Percentiles rank a stretch among this genome's conserved stretches.
phyloP scores from a whole-genome alignment of 2,888 invertebrate genomes.

The Tricholauxania praeusta region DNA sequence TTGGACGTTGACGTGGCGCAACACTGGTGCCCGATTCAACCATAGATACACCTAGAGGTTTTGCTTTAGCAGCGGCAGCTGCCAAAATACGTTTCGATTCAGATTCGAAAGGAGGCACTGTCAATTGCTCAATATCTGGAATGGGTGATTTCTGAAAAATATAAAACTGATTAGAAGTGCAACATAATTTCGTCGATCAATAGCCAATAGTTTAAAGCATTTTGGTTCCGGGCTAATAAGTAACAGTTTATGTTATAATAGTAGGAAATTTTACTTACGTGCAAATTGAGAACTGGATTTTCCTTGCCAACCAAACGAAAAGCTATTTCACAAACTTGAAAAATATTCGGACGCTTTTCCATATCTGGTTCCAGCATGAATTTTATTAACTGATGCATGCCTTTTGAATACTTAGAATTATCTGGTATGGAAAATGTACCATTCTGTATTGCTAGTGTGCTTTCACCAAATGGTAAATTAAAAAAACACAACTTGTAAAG shows the following conservation, averaged over 20 bases:
- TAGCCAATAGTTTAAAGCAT: no score
- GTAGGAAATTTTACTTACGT: constrained; percentile 69
- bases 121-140: constrained; percentile 75
- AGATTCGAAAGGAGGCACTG: constrained; percentile 77
- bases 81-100: constrained; percentile 72
- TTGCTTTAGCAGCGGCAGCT: constrained; percentile 59
- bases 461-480: constrained; percentile 90
- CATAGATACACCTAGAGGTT: constrained; percentile 67
- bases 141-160: constrained; percentile 74
- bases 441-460: constrained; percentile 91
- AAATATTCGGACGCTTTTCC: constrained; percentile 87
- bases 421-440: constrained; percentile 89
- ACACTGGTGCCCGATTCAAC: constrained; percentile 82
- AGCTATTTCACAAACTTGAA: constrained; percentile 81
- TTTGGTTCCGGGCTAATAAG: no score
- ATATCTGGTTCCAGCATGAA: constrained; percentile 89
- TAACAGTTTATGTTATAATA: constrained; percentile 24
- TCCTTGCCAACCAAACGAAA: constrained; percentile 79
- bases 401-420: constrained; percentile 78
- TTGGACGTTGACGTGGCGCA: constrained; percentile 85
- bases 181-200: no score
- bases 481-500: constrained; percentile 92
- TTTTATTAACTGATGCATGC: constrained; percentile 80
- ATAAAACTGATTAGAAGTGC: neutral
- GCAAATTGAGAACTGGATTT: constrained; percentile 84